These are phyloP conservation scores for Myxocyprinus asiaticus DNA, from an alignment of 2,113 vertebrate species.

Conservation along the genomic window DNA sequence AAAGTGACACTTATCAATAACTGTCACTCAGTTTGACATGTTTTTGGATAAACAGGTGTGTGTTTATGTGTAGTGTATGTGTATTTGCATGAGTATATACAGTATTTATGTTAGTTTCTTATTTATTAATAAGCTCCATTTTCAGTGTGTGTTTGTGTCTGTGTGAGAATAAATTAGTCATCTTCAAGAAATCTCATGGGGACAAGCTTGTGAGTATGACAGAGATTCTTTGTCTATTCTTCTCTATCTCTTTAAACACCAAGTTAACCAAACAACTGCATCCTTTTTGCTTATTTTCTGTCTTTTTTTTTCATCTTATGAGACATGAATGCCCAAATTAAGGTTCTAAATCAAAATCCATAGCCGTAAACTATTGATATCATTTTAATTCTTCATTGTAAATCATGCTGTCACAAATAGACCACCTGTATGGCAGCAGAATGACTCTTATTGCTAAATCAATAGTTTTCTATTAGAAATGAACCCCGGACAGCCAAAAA, in stretches of 20 bases:
- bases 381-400: not conserved
- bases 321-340: slow-evolving; percentile 23
- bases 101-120: no score
- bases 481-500: slow-evolving; percentile 24
- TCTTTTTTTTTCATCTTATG: not conserved
- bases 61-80: no score
- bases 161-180: not conserved
- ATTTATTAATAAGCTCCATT: no score
- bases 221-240: not conserved
- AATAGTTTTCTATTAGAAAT: slow-evolving; percentile 44
- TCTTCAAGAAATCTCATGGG: not conserved
- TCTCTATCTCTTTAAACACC: not conserved
- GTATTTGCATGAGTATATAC: no score
- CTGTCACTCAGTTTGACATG: no score
- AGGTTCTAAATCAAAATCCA: slow-evolving; percentile 12
- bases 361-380: slow-evolving; percentile 23
- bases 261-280: not conserved
- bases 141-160: no score
- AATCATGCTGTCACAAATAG: slow-evolving; percentile 21
- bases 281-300: not conserved
- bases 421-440: slow-evolving; percentile 20
- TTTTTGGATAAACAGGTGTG: no score
- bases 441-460: slow-evolving; percentile 35
- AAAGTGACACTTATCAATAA: no score
- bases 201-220: not conserved